Evolutionary conservation across 2,113 vertebrate species (phyloP), one percentile per base, ranked within the genome.

Genomic region (Oncorhynchus clarkii): DNA sequence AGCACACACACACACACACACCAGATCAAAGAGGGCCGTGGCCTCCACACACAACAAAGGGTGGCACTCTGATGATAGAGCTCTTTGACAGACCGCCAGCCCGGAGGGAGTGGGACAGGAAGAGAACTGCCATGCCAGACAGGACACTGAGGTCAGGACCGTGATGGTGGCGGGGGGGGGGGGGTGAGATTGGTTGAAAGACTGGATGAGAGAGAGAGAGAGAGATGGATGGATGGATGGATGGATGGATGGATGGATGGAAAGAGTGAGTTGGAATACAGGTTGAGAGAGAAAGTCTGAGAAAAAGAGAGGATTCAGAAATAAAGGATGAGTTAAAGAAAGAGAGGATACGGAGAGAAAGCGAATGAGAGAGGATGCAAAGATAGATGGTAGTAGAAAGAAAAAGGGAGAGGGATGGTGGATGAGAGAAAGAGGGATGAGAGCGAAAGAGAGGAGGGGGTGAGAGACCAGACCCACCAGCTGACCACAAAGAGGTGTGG

Each of bases 1-100:
- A 45, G 8, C 39, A 9, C 39, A 45, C 39, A 45, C 39, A 39
- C 39, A 39, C 39, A 45, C 34, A 39, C 49, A 51, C 49, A 82
- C n/a, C 13, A 77, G 79, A 91, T 88, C 84, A 90, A 89, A 88
- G 83, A 75, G 48, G 74, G 84, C 83, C 73, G 5, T 84, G 79
- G 81, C 84, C 77, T 81, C 68, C 14, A 69, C 75, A 75, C 75
- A 75, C 86, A 85, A 87, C 82, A 87, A 87, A 90, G 27, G 13
- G 16, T 3, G 70, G 84, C 60, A 20, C 51, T 24, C 51, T 27
- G 76, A 87, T 82, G 87, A 90, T 67, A 86, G 84, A 82, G 66
- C 69, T 77, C 78, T 74, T 26, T 73, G 57, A 82, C 70, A 67
- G 77, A 73, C 26, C 75, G 72, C 34, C 1, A 78, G 71, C 62